phyloP scores from a whole-genome alignment of 1,140 invertebrate species.

The Trachymyrmex cornetzi region DNA sequence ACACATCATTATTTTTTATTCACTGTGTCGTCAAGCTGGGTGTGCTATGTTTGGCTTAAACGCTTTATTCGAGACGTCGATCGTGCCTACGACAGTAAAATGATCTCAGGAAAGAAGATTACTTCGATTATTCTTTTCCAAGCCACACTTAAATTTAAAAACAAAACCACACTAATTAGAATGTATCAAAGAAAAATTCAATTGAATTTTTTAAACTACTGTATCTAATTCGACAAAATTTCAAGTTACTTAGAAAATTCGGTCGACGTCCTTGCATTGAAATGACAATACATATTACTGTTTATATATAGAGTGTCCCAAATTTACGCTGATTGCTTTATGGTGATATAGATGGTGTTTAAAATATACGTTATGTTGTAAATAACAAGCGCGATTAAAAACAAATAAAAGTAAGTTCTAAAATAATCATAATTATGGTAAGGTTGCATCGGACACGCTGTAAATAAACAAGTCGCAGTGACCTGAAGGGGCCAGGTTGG shows the following conservation, averaged over 20 bases:
- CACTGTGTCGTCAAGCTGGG: constrained; percentile 78
- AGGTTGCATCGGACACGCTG: constrained; percentile 64
- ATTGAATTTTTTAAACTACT: not conserved
- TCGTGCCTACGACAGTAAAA: constrained; percentile 58
- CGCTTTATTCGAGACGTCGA: constrained; percentile 78
- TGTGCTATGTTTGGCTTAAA: constrained; percentile 83
- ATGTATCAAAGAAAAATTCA: not conserved
- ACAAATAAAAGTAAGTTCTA: not conserved
- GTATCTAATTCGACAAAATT: constrained; percentile 1
- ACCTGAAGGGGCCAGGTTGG: constrained; percentile 68
- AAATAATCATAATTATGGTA: constrained; percentile 20
- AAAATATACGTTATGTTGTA: not conserved
- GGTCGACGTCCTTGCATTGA: constrained; percentile 74
- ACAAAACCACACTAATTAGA: not conserved
- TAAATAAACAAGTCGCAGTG: constrained; percentile 74
- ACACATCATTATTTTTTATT: constrained; percentile 76
- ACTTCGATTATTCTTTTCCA: not conserved
- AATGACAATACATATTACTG: constrained; percentile 72
- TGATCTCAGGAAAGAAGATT: not conserved
- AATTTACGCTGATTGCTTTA: not conserved
- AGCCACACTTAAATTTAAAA: not conserved
- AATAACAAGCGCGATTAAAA: not conserved
- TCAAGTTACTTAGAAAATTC: constrained; percentile 49
- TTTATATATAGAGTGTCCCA: constrained; percentile 73
- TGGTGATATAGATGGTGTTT: not conserved